Conservation (phyloP, 2,113 vertebrate genomes). For the Odontesthes bonariensis region DNA sequence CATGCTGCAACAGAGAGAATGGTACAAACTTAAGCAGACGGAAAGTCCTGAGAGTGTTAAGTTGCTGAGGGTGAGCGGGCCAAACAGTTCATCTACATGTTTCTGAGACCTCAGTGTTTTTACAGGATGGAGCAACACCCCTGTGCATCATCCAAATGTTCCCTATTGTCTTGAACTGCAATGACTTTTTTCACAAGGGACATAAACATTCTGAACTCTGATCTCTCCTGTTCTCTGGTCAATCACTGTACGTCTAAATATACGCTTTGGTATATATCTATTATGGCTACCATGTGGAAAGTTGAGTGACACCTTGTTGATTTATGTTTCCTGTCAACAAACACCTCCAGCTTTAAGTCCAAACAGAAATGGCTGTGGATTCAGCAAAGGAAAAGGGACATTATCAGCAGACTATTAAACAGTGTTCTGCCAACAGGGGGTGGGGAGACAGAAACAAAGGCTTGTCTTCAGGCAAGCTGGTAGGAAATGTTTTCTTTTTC, state of each 20-base stretch:
- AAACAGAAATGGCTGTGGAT: slow-evolving; percentile 15
- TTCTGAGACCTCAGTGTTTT: slow-evolving; percentile 45
- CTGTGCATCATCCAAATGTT: slow-evolving; percentile 41
- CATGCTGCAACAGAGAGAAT: slow-evolving; percentile 51
- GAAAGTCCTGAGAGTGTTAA: slow-evolving; percentile 37
- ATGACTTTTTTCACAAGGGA: slow-evolving; percentile 58
- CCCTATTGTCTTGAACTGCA: slow-evolving; percentile 43
- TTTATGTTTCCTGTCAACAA: slow-evolving; percentile 48
- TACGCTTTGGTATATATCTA: slow-evolving; percentile 23
- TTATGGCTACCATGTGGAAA: slow-evolving; percentile 65
- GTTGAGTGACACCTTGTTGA: slow-evolving; percentile 23
- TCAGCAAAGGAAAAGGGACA: slow-evolving; percentile 55
- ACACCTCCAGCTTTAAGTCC: slow-evolving; percentile 5
- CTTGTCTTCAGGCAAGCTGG: slow-evolving; percentile 57
- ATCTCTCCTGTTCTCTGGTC: slow-evolving; percentile 45
- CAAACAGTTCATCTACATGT: slow-evolving; percentile 56
- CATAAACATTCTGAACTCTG: slow-evolving; percentile 65
- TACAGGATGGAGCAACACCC: slow-evolving; percentile 41
- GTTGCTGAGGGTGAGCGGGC: slow-evolving; percentile 44
- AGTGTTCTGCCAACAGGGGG: slow-evolving; percentile 55
- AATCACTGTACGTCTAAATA: slow-evolving; percentile 52
- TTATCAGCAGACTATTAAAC: slow-evolving; percentile 69
- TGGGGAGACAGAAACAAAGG: slow-evolving; percentile 49
- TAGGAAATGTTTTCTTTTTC: slow-evolving; percentile 72
- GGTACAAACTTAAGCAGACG: slow-evolving; percentile 33